Percentiles rank a stretch among this genome's conserved stretches.
These are phyloP conservation scores for Molossus alvarezi DNA, from an alignment of 2,797 vertebrate species.

Conservation along the genomic window DNA sequence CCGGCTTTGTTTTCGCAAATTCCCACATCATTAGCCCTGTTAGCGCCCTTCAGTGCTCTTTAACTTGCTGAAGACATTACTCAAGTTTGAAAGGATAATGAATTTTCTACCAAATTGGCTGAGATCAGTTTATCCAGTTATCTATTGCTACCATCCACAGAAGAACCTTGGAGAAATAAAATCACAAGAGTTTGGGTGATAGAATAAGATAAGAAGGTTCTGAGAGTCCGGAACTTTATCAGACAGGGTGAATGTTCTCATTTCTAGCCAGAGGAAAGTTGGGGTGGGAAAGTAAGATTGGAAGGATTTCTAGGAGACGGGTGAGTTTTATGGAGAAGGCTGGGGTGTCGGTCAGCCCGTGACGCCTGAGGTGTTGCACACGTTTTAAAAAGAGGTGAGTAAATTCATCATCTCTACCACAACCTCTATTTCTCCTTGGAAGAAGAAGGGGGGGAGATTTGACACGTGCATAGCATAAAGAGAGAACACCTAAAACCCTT, in stretches of 20 bases:
- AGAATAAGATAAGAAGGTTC: not conserved
- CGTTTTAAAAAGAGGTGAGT: not conserved
- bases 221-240: not conserved
- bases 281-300: not conserved
- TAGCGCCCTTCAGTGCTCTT: not conserved
- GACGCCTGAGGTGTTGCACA: not conserved
- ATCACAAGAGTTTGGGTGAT: not conserved
- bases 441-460: not conserved
- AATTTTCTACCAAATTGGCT: conserved; percentile 42
- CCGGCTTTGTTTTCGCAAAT: not conserved
- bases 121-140: conserved; percentile 26
- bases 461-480: not conserved
- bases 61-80: not conserved
- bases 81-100: conserved; percentile 45
- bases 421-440: not conserved
- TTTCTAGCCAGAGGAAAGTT: not conserved
- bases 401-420: not conserved
- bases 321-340: not conserved
- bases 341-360: not conserved
- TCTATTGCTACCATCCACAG: not conserved
- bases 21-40: not conserved
- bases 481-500: not conserved
- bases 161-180: conserved; percentile 23
- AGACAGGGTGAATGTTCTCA: not conserved
- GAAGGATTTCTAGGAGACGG: not conserved